Evolutionary conservation across 2,113 vertebrate genomes (phyloP), one percentile per base, ranked within the genome.

Genomic region (Centropus unirufus): DNA sequence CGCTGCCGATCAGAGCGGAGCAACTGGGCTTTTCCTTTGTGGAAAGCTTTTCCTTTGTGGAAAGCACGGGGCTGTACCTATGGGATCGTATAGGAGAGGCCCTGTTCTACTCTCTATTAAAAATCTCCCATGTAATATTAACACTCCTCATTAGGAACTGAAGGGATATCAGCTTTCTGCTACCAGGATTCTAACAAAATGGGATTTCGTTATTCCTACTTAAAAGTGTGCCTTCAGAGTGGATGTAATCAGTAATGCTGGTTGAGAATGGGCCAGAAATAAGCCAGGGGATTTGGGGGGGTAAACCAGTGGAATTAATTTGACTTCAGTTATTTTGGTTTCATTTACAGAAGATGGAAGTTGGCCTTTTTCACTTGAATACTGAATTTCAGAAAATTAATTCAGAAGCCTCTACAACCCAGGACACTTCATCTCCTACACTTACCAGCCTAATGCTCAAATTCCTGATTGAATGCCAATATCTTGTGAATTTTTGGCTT

Each of bases 401-500:
- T 90, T 88, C 54, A 40, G 83, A 92, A 83, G 17, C 57, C 49
- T 78, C 32, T 39, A 40, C 44, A 93, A 67, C n/a, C 2, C 42
- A 77, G 67, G 61, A 77, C 34, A 49, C 58, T 89, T 90, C 68
- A 58, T 79, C 77, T 84, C 30, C n/a, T 49, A 0, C 61, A 86
- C 76, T 87, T 89, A 54, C 52, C 27, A 57, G 47, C 52, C 44
- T 36, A 68, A 90, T 79, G 93, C 82, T 86, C 57, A 83, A 77
- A 86, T 74, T 92, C 77, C 67, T 87, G 91, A 94, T 91, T 64
- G 77, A 91, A 87, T 85, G 55, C 29, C 69, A n/a, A 76, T 83
- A 89, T 82, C 69, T 62, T 84, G 79, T 87, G 89, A 66, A 51
- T 91, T 93, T 93, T 93, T 93, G 83, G 66, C 95, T 95, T 96